Conservation (phyloP, 2,797 vertebrate genomes). For the Cryptoblepharus egeriae region DNA sequence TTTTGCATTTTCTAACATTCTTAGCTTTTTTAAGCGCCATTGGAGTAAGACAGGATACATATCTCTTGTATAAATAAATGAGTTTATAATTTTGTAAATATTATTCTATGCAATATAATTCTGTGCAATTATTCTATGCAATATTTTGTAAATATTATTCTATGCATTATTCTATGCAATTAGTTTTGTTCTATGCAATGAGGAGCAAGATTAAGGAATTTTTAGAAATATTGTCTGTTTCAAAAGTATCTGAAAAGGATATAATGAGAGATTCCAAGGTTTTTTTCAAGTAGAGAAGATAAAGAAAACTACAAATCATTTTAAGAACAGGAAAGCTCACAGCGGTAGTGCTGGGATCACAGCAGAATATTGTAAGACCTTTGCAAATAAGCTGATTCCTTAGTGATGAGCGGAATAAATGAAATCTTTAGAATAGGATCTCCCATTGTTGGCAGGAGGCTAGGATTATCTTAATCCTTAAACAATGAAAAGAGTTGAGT, state of each 20-base stretch:
- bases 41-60: too few relatives aligned
- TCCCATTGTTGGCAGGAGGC: not conserved
- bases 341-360: not conserved
- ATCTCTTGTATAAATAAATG: too few relatives aligned
- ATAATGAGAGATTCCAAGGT: not conserved
- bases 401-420: not conserved
- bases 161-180: too few relatives aligned
- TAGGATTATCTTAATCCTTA: slow-evolving; percentile 18
- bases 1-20: too few relatives aligned
- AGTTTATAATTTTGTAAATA: too few relatives aligned
- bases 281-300: not conserved
- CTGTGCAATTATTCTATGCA: too few relatives aligned
- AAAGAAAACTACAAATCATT: not conserved
- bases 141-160: too few relatives aligned
- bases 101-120: too few relatives aligned
- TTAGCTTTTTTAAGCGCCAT: too few relatives aligned
- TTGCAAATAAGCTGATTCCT: slow-evolving; percentile 10
- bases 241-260: not conserved
- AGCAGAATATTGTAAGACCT: not conserved
- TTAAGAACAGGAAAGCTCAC: not conserved
- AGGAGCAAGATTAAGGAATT: not conserved
- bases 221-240: not conserved
- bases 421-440: slow-evolving; percentile 5
- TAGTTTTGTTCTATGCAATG: not conserved
- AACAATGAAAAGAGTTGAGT: not conserved